Evolutionary conservation across 2,797 vertebrate species (phyloP).

Genomic region (Eulemur rubriventer): DNA sequence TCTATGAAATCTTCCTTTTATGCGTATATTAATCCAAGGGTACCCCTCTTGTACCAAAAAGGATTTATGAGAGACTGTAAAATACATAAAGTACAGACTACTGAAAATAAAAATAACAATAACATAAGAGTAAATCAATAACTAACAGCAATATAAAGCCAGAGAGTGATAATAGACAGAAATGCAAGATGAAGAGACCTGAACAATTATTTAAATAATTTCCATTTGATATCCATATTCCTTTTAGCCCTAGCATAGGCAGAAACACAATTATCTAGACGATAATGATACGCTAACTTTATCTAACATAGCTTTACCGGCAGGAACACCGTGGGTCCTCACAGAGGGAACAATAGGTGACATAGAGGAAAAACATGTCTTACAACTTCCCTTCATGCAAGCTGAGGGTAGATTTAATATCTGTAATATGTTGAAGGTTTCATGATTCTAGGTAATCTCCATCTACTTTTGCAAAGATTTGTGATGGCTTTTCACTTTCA

Average conservation of each 20-base stretch:
- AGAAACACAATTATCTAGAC: not conserved
- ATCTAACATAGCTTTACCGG: not conserved
- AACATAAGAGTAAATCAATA: not conserved
- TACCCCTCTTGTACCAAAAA: not conserved
- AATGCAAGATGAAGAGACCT: not conserved
- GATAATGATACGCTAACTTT: not conserved
- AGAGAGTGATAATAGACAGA: not conserved
- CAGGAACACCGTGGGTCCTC: not conserved
- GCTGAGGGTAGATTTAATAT: not conserved
- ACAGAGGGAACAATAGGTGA: not conserved
- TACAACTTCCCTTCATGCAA: not conserved
- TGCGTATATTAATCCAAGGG: not conserved
- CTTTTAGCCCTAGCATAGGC: not conserved
- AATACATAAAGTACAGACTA: not conserved
- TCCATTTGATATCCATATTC: not conserved
- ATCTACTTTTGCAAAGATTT: conserved; percentile 5
- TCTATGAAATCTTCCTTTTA: not conserved
- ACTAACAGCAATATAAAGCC: not conserved
- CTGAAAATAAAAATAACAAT: not conserved
- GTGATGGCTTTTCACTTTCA: not conserved
- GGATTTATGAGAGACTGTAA: not conserved
- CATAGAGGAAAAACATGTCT: not conserved
- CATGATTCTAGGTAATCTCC: not conserved
- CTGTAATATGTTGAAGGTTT: not conserved
- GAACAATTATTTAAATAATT: conserved; percentile 10